Evolutionary conservation across 1,140 invertebrate species (phyloP).

Genomic region (Bicyclus anynana): DNA sequence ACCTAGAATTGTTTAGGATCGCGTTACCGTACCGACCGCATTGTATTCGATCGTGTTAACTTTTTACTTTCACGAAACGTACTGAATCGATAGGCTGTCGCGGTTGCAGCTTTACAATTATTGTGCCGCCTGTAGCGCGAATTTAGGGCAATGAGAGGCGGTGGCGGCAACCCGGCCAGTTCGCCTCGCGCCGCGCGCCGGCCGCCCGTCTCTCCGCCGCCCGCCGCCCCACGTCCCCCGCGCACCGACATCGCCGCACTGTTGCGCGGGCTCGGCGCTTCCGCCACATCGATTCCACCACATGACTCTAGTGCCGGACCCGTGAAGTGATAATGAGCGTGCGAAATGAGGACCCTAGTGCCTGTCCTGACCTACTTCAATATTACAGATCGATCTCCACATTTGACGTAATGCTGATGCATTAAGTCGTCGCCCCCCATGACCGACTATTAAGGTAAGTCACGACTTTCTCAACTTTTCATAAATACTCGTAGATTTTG

Average conservation of each 20-base stretch:
- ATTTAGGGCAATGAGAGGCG: conserved; percentile 71
- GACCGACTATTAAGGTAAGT: conserved; percentile 34
- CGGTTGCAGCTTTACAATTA: conserved; percentile 70
- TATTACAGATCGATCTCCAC: conserved; percentile 38
- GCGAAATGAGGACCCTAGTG: conserved; percentile 36
- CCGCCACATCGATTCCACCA: conserved; percentile 29
- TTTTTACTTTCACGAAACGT: conserved; percentile 72
- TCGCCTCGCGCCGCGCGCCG: conserved; percentile 46
- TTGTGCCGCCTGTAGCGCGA: conserved; percentile 67
- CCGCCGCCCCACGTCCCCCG: conserved; percentile 17
- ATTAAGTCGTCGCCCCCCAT: conserved; percentile 27
- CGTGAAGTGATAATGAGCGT: conserved; percentile 39
- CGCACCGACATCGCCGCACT: conserved; percentile 30
- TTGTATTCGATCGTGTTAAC: conserved; percentile 69
- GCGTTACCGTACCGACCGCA: conserved; percentile 61
- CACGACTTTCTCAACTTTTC: conserved; percentile 13
- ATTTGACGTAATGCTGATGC: conserved; percentile 29
- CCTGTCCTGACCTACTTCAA: conserved; percentile 50
- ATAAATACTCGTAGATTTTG: neutral
- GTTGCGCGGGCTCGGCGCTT: conserved; percentile 34
- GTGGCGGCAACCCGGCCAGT: conserved; percentile 51
- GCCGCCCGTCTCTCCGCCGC: conserved; percentile 31
- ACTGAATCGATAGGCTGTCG: conserved; percentile 67
- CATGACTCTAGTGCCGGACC: conserved; percentile 28
- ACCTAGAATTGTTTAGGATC: conserved; percentile 56